Evolutionary conservation across 1,140 invertebrate species (phyloP), one percentile per base, ranked within the genome.

Genomic region (Lamellibrachia luymesi): DNA sequence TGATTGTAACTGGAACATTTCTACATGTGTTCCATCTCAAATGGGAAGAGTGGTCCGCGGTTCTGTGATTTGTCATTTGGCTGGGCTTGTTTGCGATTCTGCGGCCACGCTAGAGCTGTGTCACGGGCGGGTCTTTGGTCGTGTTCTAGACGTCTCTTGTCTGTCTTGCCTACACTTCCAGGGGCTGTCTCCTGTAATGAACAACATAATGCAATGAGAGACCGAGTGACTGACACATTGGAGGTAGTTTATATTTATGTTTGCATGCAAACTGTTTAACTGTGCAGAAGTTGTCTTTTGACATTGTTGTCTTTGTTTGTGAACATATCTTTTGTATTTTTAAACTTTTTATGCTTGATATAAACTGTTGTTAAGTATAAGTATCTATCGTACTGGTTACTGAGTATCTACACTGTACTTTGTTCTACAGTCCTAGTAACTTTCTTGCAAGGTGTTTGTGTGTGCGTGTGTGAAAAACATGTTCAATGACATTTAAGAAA

Each of bases 1-100:
- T 38, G 38, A 38, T 80, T 80, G 64, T 80, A 80, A 80, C 64
- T 17, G 7, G 64, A 22, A 80, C 64, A 80, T 22, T 80, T 56
- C 25, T 80, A 80, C 64, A 80, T 80, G 64, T 80, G 64, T 80
- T 80, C 64, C 64, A 80, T 80, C 64, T 80, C 64, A 80, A 80
- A 80, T 80, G 64, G 64, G 64, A 80, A 80, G 64, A 80, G 64
- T 80, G 64, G 2, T 80, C 64, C 64, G 13, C 64, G 64, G 64
- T 80, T 80, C 64, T 80, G 8, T 80, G 13, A 80, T 22, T 80
- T 80, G 13, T 80, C 64, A 56, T 13, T 56, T 2, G 64, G 13
- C 17, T 80, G 64, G 2, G 64, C 64, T 22, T 80, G 6, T 80
- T 80, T 80, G 64, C 64, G 64, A 22, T 80, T 80, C 64, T 80